phyloP scores from a whole-genome alignment of 1,140 invertebrate genomes.

The Aleiodes sp. region DNA sequence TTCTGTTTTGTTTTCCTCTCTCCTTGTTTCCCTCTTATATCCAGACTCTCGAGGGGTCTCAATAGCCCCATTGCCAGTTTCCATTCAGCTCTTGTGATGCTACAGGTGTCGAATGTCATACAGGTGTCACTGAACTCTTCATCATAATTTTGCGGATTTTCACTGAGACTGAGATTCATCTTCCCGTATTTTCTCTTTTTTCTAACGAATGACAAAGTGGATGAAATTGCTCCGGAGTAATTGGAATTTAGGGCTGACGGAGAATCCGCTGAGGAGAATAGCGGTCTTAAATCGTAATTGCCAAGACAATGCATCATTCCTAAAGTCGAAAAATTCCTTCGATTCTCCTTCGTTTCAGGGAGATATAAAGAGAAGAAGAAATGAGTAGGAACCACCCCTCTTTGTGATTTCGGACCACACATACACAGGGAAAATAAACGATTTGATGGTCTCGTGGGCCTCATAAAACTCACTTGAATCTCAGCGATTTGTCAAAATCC shows the following conservation, averaged over 20 bases:
- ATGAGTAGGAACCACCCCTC: neutral
- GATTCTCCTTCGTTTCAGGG: neutral
- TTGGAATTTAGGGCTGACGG: neutral
- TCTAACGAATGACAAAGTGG: neutral
- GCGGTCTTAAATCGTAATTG: neutral
- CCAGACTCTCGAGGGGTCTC: neutral
- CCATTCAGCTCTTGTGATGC: slow-evolving; percentile 41
- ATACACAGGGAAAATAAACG: neutral
- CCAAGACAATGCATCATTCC: neutral
- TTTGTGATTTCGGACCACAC: neutral
- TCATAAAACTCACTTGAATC: slow-evolving; percentile 3
- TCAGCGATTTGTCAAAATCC: neutral
- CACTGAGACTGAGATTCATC: too few relatives aligned
- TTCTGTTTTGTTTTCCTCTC: too few relatives aligned
- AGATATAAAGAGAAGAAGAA: neutral
- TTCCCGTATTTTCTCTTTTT: neutral
- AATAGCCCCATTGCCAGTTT: slow-evolving; percentile 30
- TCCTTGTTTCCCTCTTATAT: slow-evolving; percentile 11
- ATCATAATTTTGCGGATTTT: neutral
- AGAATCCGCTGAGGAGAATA: neutral
- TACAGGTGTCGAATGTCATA: slow-evolving; percentile 62
- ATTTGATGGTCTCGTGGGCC: slow-evolving; percentile 17
- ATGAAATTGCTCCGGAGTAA: neutral
- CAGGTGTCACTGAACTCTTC: slow-evolving; percentile 47
- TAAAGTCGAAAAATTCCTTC: neutral